Percentiles rank a stretch among this genome's conserved stretches.
These are phyloP conservation scores for Halictus ligatus DNA, from an alignment of 2,888 invertebrate genomes.

Conservation along the genomic window DNA sequence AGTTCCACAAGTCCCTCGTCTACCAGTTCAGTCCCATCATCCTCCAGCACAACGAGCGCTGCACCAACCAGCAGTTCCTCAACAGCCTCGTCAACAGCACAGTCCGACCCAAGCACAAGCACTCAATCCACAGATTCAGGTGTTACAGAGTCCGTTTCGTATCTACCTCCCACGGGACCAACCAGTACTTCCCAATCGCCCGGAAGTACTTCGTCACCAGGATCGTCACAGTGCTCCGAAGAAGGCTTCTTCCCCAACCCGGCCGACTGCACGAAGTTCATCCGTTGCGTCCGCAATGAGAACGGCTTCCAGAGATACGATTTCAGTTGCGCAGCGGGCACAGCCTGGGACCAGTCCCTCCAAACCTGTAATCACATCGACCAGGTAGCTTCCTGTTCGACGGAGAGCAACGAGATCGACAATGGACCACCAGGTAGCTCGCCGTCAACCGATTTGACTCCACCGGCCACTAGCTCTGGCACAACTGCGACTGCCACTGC, in stretches of 20 bases:
- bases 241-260: conserved; percentile 91
- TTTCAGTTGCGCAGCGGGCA: conserved; percentile 90
- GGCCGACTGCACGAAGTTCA: conserved; percentile 90
- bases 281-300: conserved; percentile 88
- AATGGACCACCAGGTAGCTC: conserved; percentile 45
- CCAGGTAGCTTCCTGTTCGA: conserved; percentile 73
- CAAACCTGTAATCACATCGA: conserved; percentile 89
- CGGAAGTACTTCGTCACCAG: conserved; percentile 23
- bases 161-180: conserved; percentile 36
- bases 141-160: conserved; percentile 43
- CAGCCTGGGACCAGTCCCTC: conserved; percentile 90
- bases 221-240: conserved; percentile 67
- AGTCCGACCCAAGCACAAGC: neutral
- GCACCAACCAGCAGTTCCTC: conserved; percentile 2
- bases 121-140: conserved; percentile 7
- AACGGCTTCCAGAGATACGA: conserved; percentile 88
- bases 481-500: conserved; percentile 20
- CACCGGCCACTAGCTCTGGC: conserved; percentile 11
- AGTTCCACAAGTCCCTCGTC: neutral
- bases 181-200: conserved; percentile 5
- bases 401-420: conserved; percentile 54
- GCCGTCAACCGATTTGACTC: conserved; percentile 15
- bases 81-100: neutral
- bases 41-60: neutral
- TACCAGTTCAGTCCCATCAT: neutral